These are phyloP conservation scores for Empidonax alnorum DNA, from an alignment of 2,113 vertebrate species.

Conservation along the genomic window DNA sequence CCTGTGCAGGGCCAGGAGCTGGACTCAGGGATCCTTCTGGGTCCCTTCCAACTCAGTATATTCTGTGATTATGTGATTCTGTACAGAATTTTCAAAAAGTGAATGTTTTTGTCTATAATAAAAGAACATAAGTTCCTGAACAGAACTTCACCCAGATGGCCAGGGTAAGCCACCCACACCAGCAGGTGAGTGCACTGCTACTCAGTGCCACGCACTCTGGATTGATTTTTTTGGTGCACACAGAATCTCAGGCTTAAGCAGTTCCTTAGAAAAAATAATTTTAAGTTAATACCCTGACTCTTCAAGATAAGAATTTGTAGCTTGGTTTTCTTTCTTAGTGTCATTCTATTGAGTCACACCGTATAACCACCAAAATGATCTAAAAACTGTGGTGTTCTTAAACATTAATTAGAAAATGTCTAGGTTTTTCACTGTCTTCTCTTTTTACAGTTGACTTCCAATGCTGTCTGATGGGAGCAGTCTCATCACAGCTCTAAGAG, in stretches of 20 bases:
- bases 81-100: background rate
- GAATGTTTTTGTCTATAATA: background rate
- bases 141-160: background rate
- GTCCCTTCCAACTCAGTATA: background rate
- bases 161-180: fast-evolving
- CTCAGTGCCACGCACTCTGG: background rate
- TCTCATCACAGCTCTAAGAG: background rate
- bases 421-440: background rate
- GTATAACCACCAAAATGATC: background rate
- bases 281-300: background rate
- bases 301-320: background rate
- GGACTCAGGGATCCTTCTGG: background rate
- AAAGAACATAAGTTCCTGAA: background rate
- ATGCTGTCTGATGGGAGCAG: background rate
- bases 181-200: background rate
- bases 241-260: background rate
- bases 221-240: background rate
- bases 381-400: background rate
- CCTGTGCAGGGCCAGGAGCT: background rate
- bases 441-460: background rate
- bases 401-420: background rate
- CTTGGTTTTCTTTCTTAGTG: background rate
- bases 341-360: background rate
- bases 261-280: background rate
- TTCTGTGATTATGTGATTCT: background rate